Base-by-base conservation (phyloP, 92 coral and sea anemone genomes). In the Parazoanthus atlanticus region DNA sequence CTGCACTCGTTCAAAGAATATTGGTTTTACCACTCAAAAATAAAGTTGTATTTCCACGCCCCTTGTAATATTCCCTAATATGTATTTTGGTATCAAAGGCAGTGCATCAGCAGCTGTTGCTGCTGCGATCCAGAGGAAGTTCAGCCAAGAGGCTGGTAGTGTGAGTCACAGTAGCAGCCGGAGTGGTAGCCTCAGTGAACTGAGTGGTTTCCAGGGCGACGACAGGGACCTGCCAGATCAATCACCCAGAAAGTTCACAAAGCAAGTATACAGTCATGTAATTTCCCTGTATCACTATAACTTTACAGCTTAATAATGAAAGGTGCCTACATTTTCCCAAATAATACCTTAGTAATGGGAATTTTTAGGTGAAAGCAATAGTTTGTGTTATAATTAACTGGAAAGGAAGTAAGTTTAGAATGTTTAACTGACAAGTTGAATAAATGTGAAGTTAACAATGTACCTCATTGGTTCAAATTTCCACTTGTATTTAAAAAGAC, bases 81-180 rank as follows among this genome's bases (percentile, higher is more conserved):
- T 28, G 66, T 71, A 69, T 61, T n/a, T 25, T 25, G 15, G 16
- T 75, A 31, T 78, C 33, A 23, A 69, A 96, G 99, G 98, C 78
- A 93, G 91, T 38, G 88, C 98, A 65, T 93, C 95, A 17, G 99
- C 98, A 15, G 98, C 94, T 34, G 97, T 97, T 16, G 93, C 99
- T 0, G 98, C 99, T 10, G 98, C 98, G 8, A 91, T 97, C 90
- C 96, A 94, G 89, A 89, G 93, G 88, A 95, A 97, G 54, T 93
- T 94, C 76, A 78, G 93, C 70, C 97, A 92, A 26, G 88, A 81
- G 80, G 94, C 96, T 26, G 93, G 93, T 46, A 95, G 99, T 70
- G 90, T 96, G 87, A 96, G 99, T 87, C 98, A 91, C 41, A 96
- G 99, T 40, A 95, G 97, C 85, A 94, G 95, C 70, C 91, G 98